Percentiles rank a stretch among this genome's conserved stretches.
Evolutionary conservation across 2,888 invertebrate genomes (phyloP).

Genomic region (Drosophila formosana): DNA sequence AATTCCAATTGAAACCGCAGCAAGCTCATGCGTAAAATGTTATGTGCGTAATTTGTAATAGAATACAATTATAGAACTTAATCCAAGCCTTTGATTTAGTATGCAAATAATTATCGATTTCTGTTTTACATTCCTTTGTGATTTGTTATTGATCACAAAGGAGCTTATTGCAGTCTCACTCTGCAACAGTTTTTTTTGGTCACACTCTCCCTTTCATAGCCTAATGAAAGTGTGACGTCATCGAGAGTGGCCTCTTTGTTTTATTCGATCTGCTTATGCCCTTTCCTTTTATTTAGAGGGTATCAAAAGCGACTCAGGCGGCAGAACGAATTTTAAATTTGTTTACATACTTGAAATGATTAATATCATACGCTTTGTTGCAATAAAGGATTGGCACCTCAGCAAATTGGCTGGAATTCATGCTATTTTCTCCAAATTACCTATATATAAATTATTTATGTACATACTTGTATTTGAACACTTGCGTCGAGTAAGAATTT

Average conservation of each 20-base stretch:
- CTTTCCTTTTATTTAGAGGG: background rate
- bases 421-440: conserved; percentile 7
- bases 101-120: background rate
- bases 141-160: background rate
- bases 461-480: conserved; percentile 13
- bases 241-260: background rate
- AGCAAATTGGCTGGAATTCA: conserved; percentile 15
- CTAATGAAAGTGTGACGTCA: background rate
- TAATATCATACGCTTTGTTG: conserved; percentile 17
- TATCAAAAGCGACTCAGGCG: background rate
- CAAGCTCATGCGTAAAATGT: conserved; percentile 4
- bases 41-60: conserved; percentile 12
- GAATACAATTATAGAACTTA: background rate
- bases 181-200: background rate
- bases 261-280: background rate
- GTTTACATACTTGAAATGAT: conserved; percentile 19
- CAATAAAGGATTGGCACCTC: conserved; percentile 28
- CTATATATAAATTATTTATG: background rate
- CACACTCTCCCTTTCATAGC: background rate
- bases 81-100: too few species aligned
- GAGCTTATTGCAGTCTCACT: background rate
- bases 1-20: conserved; percentile 6
- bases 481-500: conserved; percentile 16
- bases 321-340: conserved; percentile 8
- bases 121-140: too few species aligned